Conservation (phyloP, 2,113 vertebrate genomes). For the Chaenogobius annularis region DNA sequence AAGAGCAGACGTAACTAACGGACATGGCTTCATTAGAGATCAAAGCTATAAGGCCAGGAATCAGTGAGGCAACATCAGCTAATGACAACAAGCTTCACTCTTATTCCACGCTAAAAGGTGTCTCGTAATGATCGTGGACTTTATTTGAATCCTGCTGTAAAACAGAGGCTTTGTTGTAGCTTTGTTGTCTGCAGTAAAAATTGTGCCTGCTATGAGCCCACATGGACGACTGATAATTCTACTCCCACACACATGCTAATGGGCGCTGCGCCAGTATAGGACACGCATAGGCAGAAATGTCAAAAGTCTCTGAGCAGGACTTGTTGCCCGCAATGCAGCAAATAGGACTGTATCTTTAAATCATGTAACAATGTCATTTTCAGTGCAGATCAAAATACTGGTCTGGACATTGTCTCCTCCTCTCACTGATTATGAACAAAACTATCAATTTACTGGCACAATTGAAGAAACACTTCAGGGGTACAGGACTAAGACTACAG, state of each 20-base stretch:
- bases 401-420: conserved; percentile 57
- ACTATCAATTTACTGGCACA: conserved; percentile 46
- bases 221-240: conserved; percentile 62
- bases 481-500: conserved; percentile 28
- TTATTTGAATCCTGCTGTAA: conserved; percentile 58
- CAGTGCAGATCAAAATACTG: conserved; percentile 25
- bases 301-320: background rate
- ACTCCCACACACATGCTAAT: conserved; percentile 58
- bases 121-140: conserved; percentile 66
- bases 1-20: conserved; percentile 60
- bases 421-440: conserved; percentile 43
- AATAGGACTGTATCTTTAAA: conserved; percentile 28
- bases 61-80: conserved; percentile 54
- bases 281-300: conserved; percentile 40
- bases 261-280: conserved; percentile 49
- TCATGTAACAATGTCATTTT: conserved; percentile 39
- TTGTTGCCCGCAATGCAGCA: background rate
- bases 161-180: conserved; percentile 69
- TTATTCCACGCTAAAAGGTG: conserved; percentile 56
- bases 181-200: conserved; percentile 76
- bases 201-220: conserved; percentile 69
- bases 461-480: background rate
- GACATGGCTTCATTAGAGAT: conserved; percentile 73
- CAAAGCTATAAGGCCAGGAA: conserved; percentile 57
- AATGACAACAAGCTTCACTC: conserved; percentile 69